Evolutionary conservation across 2,797 vertebrate genomes (phyloP), one percentile per base, ranked within the genome.

Genomic region (Pangasius krempfi): DNA sequence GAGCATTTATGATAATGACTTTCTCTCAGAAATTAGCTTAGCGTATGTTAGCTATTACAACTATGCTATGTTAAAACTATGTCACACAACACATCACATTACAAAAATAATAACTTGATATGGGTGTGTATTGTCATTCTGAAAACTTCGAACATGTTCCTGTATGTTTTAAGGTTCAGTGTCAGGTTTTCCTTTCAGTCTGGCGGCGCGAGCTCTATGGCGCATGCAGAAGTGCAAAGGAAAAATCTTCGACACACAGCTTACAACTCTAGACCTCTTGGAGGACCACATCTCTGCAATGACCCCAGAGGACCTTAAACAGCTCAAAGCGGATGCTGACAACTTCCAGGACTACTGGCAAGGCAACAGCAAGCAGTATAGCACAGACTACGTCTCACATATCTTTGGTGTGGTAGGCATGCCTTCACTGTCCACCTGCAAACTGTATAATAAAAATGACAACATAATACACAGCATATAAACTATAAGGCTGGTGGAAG

Each of bases 121-220:
- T 44, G 58, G 33, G 13, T 58, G 6, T 27, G 80, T 60, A 16
- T 82, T 81, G 33, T 64, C 33, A 27, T 22, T 33, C 10, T 85
- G 30, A 9, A 70, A 20, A 50, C 70, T 68, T 16, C 5, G 2
- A 66, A 18, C 44, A 76, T 52, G 14, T 44, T 52, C 16, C n/a
- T 14, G 44, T 54, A 75, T 44, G 44, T 70, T 37, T 62, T 64
- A 82, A 64, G 0, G 14, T 47, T 75, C 54, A 33, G 12, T 86
- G 56, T 64, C 16, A 30, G 9, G 25, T 76, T 68, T 79, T 87
- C 14, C 47, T 58, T 88, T 60, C 93, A 99, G 98, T 85, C 95
- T 99, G 93, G 98, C 97, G 0, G 97, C 97, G 0, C 97, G 97
- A 5, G 95, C 98, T 92, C 84, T 99, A 92, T 99, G 98, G 98